phyloP scores from a whole-genome alignment of 2,797 vertebrate genomes.

The Rhincodon typus region DNA sequence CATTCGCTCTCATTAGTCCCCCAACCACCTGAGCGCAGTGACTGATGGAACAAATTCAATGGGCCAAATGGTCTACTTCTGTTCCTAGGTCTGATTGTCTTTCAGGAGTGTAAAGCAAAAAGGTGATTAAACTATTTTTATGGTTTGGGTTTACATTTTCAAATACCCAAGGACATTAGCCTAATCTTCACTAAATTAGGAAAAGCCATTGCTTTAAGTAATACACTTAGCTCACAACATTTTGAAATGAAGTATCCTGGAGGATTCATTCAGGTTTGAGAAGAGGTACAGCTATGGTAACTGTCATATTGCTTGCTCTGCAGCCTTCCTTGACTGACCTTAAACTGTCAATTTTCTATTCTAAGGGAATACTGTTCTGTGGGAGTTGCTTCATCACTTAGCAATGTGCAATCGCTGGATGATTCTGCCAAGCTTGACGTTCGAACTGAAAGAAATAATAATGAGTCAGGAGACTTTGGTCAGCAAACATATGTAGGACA shows the following conservation, averaged over 20 bases:
- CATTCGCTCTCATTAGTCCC: too few species aligned
- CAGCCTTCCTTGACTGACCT: not conserved
- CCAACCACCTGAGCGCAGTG: too few species aligned
- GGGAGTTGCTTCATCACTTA: slow-evolving; percentile 27
- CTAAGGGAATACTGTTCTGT: slow-evolving; percentile 8
- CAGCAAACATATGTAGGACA: not conserved
- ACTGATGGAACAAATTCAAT: too few species aligned
- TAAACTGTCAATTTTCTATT: not conserved
- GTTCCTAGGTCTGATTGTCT: too few species aligned
- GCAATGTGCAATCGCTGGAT: slow-evolving; percentile 36
- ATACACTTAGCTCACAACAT: not conserved
- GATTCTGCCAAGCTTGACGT: slow-evolving; percentile 37
- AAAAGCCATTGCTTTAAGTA: not conserved
- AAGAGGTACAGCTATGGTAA: not conserved
- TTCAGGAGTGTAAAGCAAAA: not conserved
- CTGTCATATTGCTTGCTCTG: not conserved
- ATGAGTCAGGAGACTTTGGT: slow-evolving; percentile 24
- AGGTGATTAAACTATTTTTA: too few species aligned
- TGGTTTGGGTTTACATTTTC: not conserved
- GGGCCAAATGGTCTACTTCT: too few species aligned
- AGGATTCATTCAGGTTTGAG: slow-evolving; percentile 17
- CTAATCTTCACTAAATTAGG: not conserved
- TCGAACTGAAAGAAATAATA: slow-evolving; percentile 27
- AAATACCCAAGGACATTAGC: not conserved
- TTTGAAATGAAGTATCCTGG: not conserved